These are phyloP conservation scores for Xerus inauris DNA, from an alignment of 2,113 vertebrate species.

Conservation along the genomic window DNA sequence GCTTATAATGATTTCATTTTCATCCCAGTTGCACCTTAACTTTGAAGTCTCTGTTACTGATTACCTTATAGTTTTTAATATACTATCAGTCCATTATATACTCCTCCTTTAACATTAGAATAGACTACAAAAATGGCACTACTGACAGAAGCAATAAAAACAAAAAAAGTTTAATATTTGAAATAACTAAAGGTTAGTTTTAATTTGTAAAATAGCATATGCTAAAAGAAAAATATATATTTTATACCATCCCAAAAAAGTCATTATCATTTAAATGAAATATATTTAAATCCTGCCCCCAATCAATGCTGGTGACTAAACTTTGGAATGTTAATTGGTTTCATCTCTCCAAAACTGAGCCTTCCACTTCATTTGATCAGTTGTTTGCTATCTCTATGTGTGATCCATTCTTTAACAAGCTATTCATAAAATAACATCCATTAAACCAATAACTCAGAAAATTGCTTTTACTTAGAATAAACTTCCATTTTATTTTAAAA, in stretches of 20 bases:
- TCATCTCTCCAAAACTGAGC: not conserved
- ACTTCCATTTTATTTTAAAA: not conserved
- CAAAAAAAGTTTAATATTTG: not conserved
- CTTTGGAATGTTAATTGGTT: not conserved
- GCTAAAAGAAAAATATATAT: not conserved
- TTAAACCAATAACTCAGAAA: not conserved
- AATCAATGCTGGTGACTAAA: not conserved
- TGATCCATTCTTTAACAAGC: not conserved
- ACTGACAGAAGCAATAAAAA: not conserved
- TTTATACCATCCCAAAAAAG: not conserved
- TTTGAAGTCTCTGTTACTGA: constrained; percentile 27
- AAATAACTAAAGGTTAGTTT: not conserved
- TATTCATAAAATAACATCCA: constrained; percentile 31
- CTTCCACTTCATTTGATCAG: not conserved
- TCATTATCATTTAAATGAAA: not conserved
- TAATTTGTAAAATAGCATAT: not conserved
- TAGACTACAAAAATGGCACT: not conserved
- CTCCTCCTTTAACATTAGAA: not conserved
- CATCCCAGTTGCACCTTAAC: not conserved
- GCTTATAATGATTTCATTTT: constrained; percentile 17
- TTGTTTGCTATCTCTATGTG: not conserved
- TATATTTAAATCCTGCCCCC: not conserved
- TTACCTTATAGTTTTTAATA: not conserved
- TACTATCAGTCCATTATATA: not conserved
- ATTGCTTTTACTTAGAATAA: constrained; percentile 34